Base-by-base conservation (phyloP, 1,140 invertebrate genomes). In the Ceratosolen solmsi region DNA sequence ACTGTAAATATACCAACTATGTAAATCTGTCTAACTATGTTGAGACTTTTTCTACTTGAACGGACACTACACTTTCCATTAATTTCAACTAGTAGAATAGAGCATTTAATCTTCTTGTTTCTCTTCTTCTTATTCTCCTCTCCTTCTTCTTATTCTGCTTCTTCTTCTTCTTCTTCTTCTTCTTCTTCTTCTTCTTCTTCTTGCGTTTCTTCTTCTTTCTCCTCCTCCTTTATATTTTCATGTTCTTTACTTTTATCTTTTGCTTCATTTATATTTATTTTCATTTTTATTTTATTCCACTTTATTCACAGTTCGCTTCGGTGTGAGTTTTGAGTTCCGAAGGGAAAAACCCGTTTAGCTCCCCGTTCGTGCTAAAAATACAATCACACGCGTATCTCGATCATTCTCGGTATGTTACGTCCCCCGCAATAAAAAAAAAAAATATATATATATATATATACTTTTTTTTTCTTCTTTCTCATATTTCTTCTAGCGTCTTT, bases 251-350 rank as follows among this genome's bases (percentile, higher is more conserved):
- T 22, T 54, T 3, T 41, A 20, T 70, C 36, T 70, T 33, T 41
- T 41, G 2, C 27, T 0, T 74, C 33, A 36, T 5, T 58, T 65
- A 8, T 65, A 22, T 68, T 30, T 15, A 5, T 30, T 25, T 30
- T 22, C 4, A 17, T 58, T 56, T 75, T 56, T 60, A 36, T 56
- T 3, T 17, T 38, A 25, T 41, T 75, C 22, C 8, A 2, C 13
- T 38, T 60, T 15, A 22, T 25, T 41, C 27, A 15, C 33, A 58
- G 4, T 36, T 63, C 20, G 36, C 25, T 76, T 60, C 27, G 54
- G 33, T 60, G 33, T 5, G 73, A 76, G 9, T 76, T 76, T 76
- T 46, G 25, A 13, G 46, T 77, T 65, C 38, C 38, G n/a, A 77
- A 15, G 56, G 60, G 41, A 36, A 30, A 65, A 77, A 65, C 58